phyloP scores from a whole-genome alignment of 92 coral and sea anemone genomes.

The Epizoanthus illoricatus region DNA sequence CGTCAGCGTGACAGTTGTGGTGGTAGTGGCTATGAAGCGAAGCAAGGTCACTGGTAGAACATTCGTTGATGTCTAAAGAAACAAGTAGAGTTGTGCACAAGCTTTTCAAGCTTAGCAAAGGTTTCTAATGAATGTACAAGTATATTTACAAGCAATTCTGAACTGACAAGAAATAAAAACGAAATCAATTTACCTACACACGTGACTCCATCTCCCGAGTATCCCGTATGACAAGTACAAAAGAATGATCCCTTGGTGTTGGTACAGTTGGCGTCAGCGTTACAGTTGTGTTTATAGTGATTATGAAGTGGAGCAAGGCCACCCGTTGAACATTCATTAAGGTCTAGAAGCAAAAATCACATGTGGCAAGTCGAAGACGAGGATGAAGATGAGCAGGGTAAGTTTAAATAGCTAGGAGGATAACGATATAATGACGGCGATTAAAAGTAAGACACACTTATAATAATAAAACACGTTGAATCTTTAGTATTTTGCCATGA shows the following conservation, averaged over 20 bases:
- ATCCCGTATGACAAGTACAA: conserved; percentile 82
- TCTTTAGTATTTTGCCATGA: too few relatives aligned
- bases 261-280: conserved; percentile 73
- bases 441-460: too few relatives aligned
- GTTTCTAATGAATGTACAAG: too few relatives aligned
- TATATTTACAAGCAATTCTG: too few relatives aligned
- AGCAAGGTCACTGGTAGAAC: conserved; percentile 48
- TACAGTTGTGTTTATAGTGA: conserved; percentile 65
- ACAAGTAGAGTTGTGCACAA: too few relatives aligned
- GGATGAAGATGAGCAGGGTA: too few relatives aligned
- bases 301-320: conserved; percentile 20
- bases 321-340: conserved; percentile 50
- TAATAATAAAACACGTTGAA: too few relatives aligned
- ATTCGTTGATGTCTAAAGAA: conserved; percentile 59
- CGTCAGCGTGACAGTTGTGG: conserved; percentile 75
- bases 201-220: conserved; percentile 68
- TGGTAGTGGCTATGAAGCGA: conserved; percentile 53
- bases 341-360: conserved; percentile 32
- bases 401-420: too few relatives aligned
- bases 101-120: too few relatives aligned
- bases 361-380: too few relatives aligned
- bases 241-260: conserved; percentile 83
- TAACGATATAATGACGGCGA: too few relatives aligned
- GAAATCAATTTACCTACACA: conserved; percentile 55
- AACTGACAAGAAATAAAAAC: too few relatives aligned